A percentile compares a stretch with the other conserved stretches of the same genome.
Evolutionary conservation across 2,113 vertebrate species (phyloP).

Genomic region (Nesogale talazaci): DNA sequence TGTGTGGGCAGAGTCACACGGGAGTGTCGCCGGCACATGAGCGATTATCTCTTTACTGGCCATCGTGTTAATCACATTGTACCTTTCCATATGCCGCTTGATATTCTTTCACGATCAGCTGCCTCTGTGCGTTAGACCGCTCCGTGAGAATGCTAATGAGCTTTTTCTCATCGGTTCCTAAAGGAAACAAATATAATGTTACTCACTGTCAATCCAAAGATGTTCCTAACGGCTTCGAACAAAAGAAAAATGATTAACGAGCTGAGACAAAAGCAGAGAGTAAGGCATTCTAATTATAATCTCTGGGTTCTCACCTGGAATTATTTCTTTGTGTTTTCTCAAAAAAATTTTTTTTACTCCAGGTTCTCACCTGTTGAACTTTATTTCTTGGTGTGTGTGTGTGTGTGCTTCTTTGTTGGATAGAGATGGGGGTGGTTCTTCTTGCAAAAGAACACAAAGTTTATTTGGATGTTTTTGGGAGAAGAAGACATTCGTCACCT

Average conservation of each 20-base stretch:
- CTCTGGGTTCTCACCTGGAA: background rate
- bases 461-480: background rate
- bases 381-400: no score
- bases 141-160: slow-evolving; percentile 90
- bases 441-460: slow-evolving; percentile 39
- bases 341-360: no score
- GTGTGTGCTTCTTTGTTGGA: background rate
- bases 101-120: slow-evolving; percentile 88
- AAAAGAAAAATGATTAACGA: slow-evolving; percentile 15
- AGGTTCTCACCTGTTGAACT: no score
- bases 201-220: background rate
- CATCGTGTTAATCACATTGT: background rate
- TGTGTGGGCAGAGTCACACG: rapidly evolving
- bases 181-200: slow-evolving; percentile 61
- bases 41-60: background rate
- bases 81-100: slow-evolving; percentile 88
- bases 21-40: background rate
- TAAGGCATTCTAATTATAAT: slow-evolving; percentile 27
- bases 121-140: slow-evolving; percentile 90
- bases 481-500: background rate
- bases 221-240: background rate
- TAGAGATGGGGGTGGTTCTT: background rate
- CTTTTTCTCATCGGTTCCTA: slow-evolving; percentile 90
- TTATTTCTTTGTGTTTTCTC: no score
- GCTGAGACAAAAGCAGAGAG: slow-evolving; percentile 25